phyloP scores from a whole-genome alignment of 2,888 invertebrate species.

The Uloborus plumipes region DNA sequence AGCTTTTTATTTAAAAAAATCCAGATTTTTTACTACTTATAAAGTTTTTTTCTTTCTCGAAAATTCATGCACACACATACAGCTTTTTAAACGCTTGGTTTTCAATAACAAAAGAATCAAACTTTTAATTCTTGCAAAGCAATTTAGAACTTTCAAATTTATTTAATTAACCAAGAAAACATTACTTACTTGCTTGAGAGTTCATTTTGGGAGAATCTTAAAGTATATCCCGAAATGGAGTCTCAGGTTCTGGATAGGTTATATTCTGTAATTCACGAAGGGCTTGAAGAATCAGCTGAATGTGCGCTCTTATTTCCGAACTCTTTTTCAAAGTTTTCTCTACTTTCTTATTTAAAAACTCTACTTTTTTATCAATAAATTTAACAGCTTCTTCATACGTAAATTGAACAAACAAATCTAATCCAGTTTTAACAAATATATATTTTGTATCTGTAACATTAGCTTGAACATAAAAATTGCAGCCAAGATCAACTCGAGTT shows the following conservation, averaged over 20 bases:
- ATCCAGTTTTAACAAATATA: constrained; percentile 82
- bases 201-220: not conserved
- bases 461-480: constrained; percentile 86
- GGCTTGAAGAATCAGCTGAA: constrained; percentile 64
- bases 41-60: too few species aligned
- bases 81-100: too few species aligned
- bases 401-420: constrained; percentile 83
- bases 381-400: constrained; percentile 79
- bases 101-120: too few species aligned
- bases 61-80: too few species aligned
- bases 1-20: too few species aligned
- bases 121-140: too few species aligned
- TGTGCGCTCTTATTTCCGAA: constrained; percentile 66
- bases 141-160: too few species aligned
- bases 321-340: constrained; percentile 75
- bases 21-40: too few species aligned
- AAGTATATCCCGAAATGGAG: constrained; percentile 36
- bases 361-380: constrained; percentile 80
- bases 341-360: constrained; percentile 77
- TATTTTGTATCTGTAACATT: constrained; percentile 78
- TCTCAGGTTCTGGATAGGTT: constrained; percentile 21
- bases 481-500: constrained; percentile 85
- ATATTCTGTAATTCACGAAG: constrained; percentile 53
- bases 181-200: too few species aligned
- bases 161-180: too few species aligned